Evolutionary conservation across 2,113 vertebrate genomes (phyloP), one percentile per base, ranked within the genome.

Genomic region (Myotis brandtii): DNA sequence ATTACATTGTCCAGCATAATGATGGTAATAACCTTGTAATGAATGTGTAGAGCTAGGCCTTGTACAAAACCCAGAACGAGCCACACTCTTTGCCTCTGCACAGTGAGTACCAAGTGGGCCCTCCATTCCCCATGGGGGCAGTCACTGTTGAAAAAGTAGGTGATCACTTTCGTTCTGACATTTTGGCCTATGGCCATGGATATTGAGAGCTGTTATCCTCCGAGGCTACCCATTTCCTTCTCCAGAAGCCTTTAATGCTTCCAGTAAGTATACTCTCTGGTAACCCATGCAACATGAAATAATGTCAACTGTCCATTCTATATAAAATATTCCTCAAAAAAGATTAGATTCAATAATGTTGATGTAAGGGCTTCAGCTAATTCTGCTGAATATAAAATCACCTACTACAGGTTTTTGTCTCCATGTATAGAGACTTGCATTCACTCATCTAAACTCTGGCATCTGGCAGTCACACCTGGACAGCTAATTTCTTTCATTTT

Each of bases 1-100:
- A 97, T 89, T 96, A 75, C 79, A 96, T 95, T 97, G 97, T 97
- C 88, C 96, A 94, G 88, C 89, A 85, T 97, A 98, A 98, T 93
- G 89, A 89, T 77, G 52, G 94, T 94, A 97, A 97, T 97, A 96
- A 95, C 69, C 82, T 89, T 77, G 56, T 91, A 95, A 97, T 96
- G 88, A 91, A 40, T 95, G 66, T 16, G 12, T 40, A 79, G 83
- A 97, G 69, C 62, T 69, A 77, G 56, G 75, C 50, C 82, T 66
- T 40, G 82, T 32, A 62, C 54, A 95, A 96, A 97, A 93, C 69
- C 14, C 86, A 86, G 77, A 95, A 93, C 5, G 25, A 96, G 52
- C 23, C 56, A 54, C 70, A 84, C 82, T 89, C 76, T 20, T 62
- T 66, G 88, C 32, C 73, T 91, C 21, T 86, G 77, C 50, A 20